Conservation (phyloP, 23 tunicate genomes). For the Halocynthia roretzi region DNA sequence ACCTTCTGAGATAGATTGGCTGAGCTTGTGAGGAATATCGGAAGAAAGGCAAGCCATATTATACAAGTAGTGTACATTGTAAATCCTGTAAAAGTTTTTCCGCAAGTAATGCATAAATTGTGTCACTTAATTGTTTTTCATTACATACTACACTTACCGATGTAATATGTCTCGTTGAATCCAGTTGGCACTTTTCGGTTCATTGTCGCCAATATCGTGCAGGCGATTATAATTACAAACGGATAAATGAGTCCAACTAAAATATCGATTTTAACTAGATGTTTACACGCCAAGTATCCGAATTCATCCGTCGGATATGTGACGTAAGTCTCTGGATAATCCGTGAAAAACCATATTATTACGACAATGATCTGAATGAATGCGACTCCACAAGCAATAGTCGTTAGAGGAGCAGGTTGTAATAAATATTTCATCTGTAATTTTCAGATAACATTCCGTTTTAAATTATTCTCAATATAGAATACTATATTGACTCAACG, state of each 20-base stretch:
- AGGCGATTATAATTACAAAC: slow-evolving; percentile 24
- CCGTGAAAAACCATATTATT: slow-evolving; percentile 35
- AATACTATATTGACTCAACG: neutral
- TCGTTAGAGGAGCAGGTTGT: slow-evolving; percentile 36
- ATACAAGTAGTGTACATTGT: slow-evolving; percentile 75
- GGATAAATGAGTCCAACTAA: slow-evolving; percentile 48
- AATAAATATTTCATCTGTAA: slow-evolving; percentile 44
- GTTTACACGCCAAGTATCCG: slow-evolving; percentile 36
- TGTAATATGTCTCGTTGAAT: slow-evolving; percentile 41
- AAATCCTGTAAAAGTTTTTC: slow-evolving; percentile 39
- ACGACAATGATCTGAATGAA: slow-evolving; percentile 39
- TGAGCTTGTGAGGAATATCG: slow-evolving; percentile 43
- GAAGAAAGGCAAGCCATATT: slow-evolving; percentile 65
- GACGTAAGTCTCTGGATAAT: slow-evolving; percentile 11
- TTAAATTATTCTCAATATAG: neutral
- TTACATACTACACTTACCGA: slow-evolving; percentile 25
- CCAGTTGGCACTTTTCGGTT: slow-evolving; percentile 63
- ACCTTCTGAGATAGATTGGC: slow-evolving; percentile 41
- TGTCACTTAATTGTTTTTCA: neutral
- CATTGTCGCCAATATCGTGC: slow-evolving; percentile 52
- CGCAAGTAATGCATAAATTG: neutral
- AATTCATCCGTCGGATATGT: slow-evolving; percentile 6
- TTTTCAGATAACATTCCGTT: neutral
- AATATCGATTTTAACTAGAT: slow-evolving; percentile 5
- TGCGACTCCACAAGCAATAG: slow-evolving; percentile 22